These are phyloP conservation scores for Ophthalmolycus amberensis DNA, from an alignment of 2,113 vertebrate species.

Conservation along the genomic window DNA sequence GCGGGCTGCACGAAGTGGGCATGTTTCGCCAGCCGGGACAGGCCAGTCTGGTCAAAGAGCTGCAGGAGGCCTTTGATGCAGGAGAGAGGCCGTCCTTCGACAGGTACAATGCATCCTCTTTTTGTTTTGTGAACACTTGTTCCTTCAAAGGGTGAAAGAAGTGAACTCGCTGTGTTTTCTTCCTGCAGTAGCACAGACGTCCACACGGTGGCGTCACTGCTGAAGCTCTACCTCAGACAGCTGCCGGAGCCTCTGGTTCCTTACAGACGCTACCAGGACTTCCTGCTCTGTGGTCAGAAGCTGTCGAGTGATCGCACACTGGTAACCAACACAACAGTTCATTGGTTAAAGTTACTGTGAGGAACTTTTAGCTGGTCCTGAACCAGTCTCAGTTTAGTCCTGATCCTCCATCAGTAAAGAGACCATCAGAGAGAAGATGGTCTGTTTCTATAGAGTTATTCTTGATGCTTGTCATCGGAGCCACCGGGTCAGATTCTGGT, in stretches of 20 bases:
- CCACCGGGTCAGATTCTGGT: no score
- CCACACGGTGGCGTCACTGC: constrained; percentile 85
- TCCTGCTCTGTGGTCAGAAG: constrained; percentile 80
- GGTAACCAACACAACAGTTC: constrained; percentile 46
- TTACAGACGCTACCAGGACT: constrained; percentile 80
- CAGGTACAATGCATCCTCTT: constrained; percentile 64
- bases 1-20: constrained; percentile 82
- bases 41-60: constrained; percentile 83
- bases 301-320: constrained; percentile 67
- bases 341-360: neutral
- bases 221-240: constrained; percentile 86
- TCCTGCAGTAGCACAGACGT: constrained; percentile 82
- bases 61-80: constrained; percentile 84
- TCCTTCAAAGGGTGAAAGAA: neutral
- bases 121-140: neutral
- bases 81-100: constrained; percentile 84
- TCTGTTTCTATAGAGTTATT: no score
- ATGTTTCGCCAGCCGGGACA: constrained; percentile 85
- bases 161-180: neutral
- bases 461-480: no score
- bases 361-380: neutral
- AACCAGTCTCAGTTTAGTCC: no score
- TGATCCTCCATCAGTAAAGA: no score
- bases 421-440: no score
- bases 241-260: constrained; percentile 86